These are phyloP conservation scores for Sapajus apella DNA, from an alignment of 2,113 vertebrate genomes.

Conservation along the genomic window DNA sequence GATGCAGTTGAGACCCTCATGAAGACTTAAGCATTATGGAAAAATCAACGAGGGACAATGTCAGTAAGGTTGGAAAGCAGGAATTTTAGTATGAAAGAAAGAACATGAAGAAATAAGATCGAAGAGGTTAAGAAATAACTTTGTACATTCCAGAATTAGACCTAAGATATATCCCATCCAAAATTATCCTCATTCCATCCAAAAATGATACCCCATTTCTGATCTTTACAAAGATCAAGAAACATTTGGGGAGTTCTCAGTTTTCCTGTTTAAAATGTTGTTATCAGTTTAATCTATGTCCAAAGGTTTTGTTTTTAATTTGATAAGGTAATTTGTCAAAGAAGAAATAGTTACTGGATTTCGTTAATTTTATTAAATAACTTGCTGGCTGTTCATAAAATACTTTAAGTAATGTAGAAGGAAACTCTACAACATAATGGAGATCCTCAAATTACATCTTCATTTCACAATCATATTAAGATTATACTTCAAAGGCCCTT, in stretches of 20 bases:
- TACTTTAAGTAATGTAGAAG: constrained; percentile 39
- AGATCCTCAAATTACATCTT: constrained; percentile 60
- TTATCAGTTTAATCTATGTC: constrained; percentile 14
- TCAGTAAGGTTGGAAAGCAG: not conserved
- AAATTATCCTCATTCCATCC: not conserved
- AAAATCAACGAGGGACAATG: not conserved
- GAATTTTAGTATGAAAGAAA: not conserved
- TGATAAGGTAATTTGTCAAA: constrained; percentile 31
- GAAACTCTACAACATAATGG: constrained; percentile 43
- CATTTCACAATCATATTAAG: constrained; percentile 64
- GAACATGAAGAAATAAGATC: not conserved
- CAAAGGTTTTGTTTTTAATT: not conserved
- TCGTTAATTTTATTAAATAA: constrained; percentile 63
- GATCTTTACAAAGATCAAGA: not conserved
- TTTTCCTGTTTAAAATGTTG: constrained; percentile 35
- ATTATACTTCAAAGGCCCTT: constrained; percentile 21
- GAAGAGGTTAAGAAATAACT: not conserved
- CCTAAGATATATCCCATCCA: not conserved
- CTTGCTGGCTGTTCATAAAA: constrained; percentile 59
- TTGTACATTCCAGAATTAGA: not conserved
- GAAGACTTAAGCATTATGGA: too few species aligned
- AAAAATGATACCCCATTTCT: not conserved
- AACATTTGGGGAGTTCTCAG: not conserved
- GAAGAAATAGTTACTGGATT: constrained; percentile 39
- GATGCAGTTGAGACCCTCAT: not conserved